A percentile compares a stretch with the other conserved stretches of the same genome.
Evolutionary conservation across 2,888 invertebrate genomes (phyloP).

Genomic region (Lamproptera curius): DNA sequence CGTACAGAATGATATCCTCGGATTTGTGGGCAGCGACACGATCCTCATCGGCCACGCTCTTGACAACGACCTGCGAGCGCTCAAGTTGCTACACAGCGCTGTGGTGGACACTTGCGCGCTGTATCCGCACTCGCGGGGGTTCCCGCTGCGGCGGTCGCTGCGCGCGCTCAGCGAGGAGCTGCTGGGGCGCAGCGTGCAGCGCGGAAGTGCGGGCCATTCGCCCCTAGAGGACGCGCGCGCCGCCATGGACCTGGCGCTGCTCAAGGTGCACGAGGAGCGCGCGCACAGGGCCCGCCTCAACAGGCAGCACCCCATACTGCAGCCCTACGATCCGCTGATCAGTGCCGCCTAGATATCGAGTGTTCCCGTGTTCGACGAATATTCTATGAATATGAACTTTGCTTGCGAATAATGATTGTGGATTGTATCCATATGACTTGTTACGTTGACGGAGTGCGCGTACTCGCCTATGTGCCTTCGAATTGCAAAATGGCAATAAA

Average conservation of each 20-base stretch:
- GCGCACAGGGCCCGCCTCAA: slow-evolving; percentile 41
- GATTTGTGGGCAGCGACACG: slow-evolving; percentile 88
- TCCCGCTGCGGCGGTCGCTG: slow-evolving; percentile 90
- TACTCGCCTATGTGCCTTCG: slow-evolving; percentile 73
- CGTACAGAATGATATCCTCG: slow-evolving; percentile 91
- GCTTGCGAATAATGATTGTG: slow-evolving; percentile 39
- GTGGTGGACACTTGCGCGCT: slow-evolving; percentile 94
- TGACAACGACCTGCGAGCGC: slow-evolving; percentile 93
- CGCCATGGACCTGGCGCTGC: slow-evolving; percentile 92
- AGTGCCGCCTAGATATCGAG: slow-evolving; percentile 61
- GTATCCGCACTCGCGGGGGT: slow-evolving; percentile 92
- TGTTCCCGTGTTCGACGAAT: slow-evolving; percentile 47
- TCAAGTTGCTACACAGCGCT: slow-evolving; percentile 89
- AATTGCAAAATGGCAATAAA: slow-evolving; percentile 74
- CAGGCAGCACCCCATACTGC: slow-evolving; percentile 50
- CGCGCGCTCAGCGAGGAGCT: slow-evolving; percentile 85
- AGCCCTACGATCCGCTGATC: slow-evolving; percentile 67
- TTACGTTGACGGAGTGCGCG: slow-evolving; percentile 76
- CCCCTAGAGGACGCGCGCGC: slow-evolving; percentile 95
- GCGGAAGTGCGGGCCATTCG: slow-evolving; percentile 86
- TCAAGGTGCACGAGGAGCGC: slow-evolving; percentile 78
- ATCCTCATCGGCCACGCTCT: slow-evolving; percentile 97
- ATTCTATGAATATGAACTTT: slow-evolving; percentile 55
- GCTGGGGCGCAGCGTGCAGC: slow-evolving; percentile 90
- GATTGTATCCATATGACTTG: slow-evolving; percentile 47